A percentile compares a stretch with the other conserved stretches of the same genome.
Evolutionary conservation across 2,113 vertebrate species (phyloP).

Genomic region (Rhea americana): DNA sequence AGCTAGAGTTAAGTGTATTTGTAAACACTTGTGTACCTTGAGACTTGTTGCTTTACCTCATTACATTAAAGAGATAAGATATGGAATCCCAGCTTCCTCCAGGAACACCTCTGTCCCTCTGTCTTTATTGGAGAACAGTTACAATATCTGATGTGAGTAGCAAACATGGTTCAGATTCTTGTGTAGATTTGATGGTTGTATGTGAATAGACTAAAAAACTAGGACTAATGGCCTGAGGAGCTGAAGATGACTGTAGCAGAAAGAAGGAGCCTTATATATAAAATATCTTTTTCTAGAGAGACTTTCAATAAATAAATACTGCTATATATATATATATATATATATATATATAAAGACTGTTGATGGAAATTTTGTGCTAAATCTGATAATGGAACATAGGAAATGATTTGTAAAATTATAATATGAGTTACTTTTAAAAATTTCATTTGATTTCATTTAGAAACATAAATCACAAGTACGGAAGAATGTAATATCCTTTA

Average conservation of each 20-base stretch:
- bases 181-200: neutral
- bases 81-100: neutral
- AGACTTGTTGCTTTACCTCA: slow-evolving; percentile 36
- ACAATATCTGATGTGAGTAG: neutral
- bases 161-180: neutral
- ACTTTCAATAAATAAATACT: neutral
- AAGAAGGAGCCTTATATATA: neutral
- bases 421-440: neutral
- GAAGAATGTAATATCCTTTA: neutral
- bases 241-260: neutral
- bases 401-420: neutral
- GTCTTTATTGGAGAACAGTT: neutral
- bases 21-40: slow-evolving; percentile 53
- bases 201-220: slow-evolving; percentile 7
- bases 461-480: neutral
- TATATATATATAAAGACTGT: too few species aligned
- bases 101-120: slow-evolving; percentile 1
- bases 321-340: neutral
- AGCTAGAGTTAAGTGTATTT: slow-evolving; percentile 47
- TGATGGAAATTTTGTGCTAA: neutral
- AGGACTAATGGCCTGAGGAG: neutral
- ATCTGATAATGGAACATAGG: neutral
- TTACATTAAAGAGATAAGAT: slow-evolving; percentile 21
- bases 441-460: neutral
- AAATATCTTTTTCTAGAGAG: neutral